Evolutionary conservation across 2,113 vertebrate genomes (phyloP), one percentile per base, ranked within the genome.

Genomic region (Platichthys flesus): DNA sequence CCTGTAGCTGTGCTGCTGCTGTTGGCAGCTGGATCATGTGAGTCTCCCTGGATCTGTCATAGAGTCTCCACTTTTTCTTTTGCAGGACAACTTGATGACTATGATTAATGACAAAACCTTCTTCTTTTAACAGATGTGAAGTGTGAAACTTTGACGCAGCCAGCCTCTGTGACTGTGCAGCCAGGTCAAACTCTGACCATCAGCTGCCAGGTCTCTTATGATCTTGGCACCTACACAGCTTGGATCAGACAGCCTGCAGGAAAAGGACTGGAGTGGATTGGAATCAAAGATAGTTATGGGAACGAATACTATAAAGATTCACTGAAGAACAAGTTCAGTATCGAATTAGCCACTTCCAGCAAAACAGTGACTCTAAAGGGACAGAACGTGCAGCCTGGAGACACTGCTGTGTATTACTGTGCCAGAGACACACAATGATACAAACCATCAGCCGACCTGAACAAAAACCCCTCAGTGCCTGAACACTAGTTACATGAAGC

Each of bases 211-310:
- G 49, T 67, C 64, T 74, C 71, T 42, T 73, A 73, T 63, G 55
- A 59, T 63, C 0, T 64, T 0, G 2, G 37, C 8, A 42, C n/a
- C n/a, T n/a, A n/a, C n/a, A 68, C 74, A 70, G 5, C 15, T 24
- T 86, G 76, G 81, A 84, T 89, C 65, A 86, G 85, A 73, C 88
- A 91, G 16, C n/a, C 47, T 61, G 60, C 70, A n/a, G 89, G 86
- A 42, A 90, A 88, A 81, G 55, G 52, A 57, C 13, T 90, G 61
- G 79, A 87, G 26, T 88, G 61, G 83, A 82, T 91, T 20, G 49
- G 73, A 0, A 4, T 28, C 3, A 4, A 28, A 28, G 1, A 24
- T 24, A 0, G 26, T 3, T 10, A 12, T 2, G 2, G 45, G 21
- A 47, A 0, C 0, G 0, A 18, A 47, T 0, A 0, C 12, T 24